A percentile compares a stretch with the other conserved stretches of the same genome.
Conservation (phyloP, 2,113 vertebrate genomes). For the Dromiciops gliroides region DNA sequence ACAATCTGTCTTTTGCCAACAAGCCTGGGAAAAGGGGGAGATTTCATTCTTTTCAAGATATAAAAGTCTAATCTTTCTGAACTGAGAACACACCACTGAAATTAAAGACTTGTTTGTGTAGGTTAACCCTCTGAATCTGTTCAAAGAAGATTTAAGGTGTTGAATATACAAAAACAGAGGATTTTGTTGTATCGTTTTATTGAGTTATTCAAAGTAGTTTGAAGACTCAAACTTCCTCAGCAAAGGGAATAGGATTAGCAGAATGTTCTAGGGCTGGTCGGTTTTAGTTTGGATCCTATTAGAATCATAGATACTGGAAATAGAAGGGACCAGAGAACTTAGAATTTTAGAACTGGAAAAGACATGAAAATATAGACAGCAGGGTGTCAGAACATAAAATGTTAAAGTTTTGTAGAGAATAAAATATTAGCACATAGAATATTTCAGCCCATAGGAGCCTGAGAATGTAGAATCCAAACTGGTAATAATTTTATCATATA, state of each 20-base stretch:
- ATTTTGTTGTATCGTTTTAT: conserved; percentile 13
- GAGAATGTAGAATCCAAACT: neutral
- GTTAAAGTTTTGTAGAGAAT: too few relatives aligned
- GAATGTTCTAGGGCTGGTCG: neutral
- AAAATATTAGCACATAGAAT: neutral
- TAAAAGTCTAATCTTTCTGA: conserved; percentile 68
- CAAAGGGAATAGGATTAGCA: conserved; percentile 15
- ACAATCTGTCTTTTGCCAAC: conserved; percentile 73
- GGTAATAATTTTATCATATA: neutral
- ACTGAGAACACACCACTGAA: conserved; percentile 44
- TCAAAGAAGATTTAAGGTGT: conserved; percentile 64
- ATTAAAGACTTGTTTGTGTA: conserved; percentile 60
- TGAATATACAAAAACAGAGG: conserved; percentile 19
- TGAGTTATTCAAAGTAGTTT: conserved; percentile 52
- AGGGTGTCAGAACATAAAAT: neutral
- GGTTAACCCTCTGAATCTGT: conserved; percentile 27
- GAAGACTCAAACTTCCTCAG: conserved; percentile 43
- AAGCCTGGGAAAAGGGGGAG: conserved; percentile 66
- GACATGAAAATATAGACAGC: neutral
- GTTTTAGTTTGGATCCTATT: conserved; percentile 55
- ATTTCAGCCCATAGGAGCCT: too few relatives aligned
- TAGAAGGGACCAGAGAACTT: neutral
- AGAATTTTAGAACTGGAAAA: neutral
- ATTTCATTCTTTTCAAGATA: conserved; percentile 63
- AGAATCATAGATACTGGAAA: neutral